Evolutionary conservation across 2,113 vertebrate species (phyloP).

Genomic region (Balaeniceps rex): DNA sequence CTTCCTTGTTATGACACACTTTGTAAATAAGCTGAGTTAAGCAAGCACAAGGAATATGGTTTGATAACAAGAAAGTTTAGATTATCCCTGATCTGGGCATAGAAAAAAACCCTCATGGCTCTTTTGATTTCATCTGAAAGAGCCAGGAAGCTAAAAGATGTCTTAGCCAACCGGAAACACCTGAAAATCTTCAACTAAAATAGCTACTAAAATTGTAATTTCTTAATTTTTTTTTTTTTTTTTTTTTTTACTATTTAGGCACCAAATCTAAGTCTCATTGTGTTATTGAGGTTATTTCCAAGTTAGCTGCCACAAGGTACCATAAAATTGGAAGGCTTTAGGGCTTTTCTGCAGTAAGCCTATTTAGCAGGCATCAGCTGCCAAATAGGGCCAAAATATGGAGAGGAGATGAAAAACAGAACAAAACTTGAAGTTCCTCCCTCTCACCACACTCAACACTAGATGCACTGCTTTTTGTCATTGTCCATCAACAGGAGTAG

Average conservation of each 20-base stretch:
- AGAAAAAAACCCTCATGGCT: background rate
- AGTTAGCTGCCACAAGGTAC: background rate
- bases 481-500: background rate
- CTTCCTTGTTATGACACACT: background rate
- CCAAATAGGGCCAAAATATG: background rate
- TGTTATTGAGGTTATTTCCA: background rate
- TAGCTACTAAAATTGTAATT: background rate
- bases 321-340: background rate
- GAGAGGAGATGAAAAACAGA: background rate
- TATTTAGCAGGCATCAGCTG: background rate
- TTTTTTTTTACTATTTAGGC: background rate
- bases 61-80: background rate
- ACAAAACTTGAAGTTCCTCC: background rate
- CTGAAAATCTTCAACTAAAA: background rate
- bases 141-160: background rate
- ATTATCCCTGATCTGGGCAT: background rate
- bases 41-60: background rate
- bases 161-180: background rate
- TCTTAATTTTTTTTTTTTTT: background rate
- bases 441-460: background rate
- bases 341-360: background rate
- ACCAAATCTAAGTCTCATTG: background rate
- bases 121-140: background rate
- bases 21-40: background rate
- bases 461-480: slow-evolving; percentile 12